Evolutionary conservation across 2,888 invertebrate genomes (phyloP).

Genomic region (Germaria angustata): DNA sequence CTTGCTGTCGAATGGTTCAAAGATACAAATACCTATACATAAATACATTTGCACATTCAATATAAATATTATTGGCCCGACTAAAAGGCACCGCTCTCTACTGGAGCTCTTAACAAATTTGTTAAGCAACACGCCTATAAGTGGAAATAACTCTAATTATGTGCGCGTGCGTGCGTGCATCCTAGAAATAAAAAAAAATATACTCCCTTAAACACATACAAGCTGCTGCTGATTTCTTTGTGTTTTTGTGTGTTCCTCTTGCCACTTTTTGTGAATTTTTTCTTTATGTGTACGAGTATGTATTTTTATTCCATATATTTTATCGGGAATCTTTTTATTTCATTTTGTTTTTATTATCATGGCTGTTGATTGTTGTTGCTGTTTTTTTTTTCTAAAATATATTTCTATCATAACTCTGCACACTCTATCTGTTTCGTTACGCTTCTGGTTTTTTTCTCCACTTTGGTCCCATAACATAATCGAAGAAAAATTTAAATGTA

Average conservation of each 20-base stretch:
- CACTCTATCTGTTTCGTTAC: slow-evolving; percentile 77
- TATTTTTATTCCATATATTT: slow-evolving; percentile 56
- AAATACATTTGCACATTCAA: slow-evolving; percentile 7
- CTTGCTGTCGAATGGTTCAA: slow-evolving; percentile 12
- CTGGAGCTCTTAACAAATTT: slow-evolving; percentile 78
- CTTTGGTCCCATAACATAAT: slow-evolving; percentile 16
- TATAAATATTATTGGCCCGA: slow-evolving; percentile 19
- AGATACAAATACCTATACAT: slow-evolving; percentile 10
- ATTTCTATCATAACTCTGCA: slow-evolving; percentile 57
- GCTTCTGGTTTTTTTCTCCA: slow-evolving; percentile 76
- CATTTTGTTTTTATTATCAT: slow-evolving; percentile 54
- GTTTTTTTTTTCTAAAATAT: slow-evolving; percentile 20
- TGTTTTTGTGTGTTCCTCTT: slow-evolving; percentile 19
- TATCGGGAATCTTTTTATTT: slow-evolving; percentile 59
- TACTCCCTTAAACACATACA: slow-evolving; percentile 9
- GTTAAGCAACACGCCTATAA: slow-evolving; percentile 77
- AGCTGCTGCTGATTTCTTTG: slow-evolving; percentile 16
- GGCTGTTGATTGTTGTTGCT: slow-evolving; percentile 26
- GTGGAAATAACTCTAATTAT: slow-evolving; percentile 73
- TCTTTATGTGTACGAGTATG: background rate
- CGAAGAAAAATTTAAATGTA: slow-evolving; percentile 32
- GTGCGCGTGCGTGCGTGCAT: slow-evolving; percentile 74
- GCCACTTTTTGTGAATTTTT: slow-evolving; percentile 29
- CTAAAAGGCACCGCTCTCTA: slow-evolving; percentile 76
- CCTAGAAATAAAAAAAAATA: slow-evolving; percentile 8